Evolutionary conservation across 2,113 vertebrate genomes (phyloP).

Genomic region (Gorsachius goisagi): DNA sequence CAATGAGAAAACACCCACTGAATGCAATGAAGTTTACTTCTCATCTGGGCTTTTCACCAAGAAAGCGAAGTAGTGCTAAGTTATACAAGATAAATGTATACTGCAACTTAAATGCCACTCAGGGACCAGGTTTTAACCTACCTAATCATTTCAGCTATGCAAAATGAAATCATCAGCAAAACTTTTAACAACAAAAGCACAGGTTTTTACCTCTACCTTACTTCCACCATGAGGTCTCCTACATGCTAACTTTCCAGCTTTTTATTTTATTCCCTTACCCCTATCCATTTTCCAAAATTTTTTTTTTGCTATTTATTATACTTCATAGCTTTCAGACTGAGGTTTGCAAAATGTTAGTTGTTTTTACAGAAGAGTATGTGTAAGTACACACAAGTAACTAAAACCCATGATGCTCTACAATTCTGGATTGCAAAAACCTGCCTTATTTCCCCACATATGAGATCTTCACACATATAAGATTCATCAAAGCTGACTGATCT

Average conservation of each 20-base stretch:
- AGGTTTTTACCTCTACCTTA: not conserved
- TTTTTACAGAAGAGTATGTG: not conserved
- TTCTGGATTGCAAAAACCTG: not conserved
- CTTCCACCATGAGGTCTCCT: not conserved
- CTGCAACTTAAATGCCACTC: not conserved
- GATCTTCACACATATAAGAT: not conserved
- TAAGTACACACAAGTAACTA: not conserved
- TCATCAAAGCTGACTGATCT: not conserved
- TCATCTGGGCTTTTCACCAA: not conserved
- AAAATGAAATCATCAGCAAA: not conserved
- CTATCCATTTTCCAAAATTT: not conserved
- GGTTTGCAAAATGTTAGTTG: not conserved
- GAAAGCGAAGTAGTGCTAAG: not conserved
- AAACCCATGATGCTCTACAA: not conserved
- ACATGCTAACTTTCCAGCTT: not conserved
- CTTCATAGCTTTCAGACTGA: not conserved
- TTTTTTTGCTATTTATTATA: not conserved
- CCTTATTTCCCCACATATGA: not conserved
- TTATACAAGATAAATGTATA: not conserved
- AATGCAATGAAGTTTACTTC: not conserved
- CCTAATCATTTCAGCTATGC: not conserved
- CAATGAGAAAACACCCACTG: not conserved
- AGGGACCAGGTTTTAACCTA: not conserved
- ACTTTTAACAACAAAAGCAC: not conserved
- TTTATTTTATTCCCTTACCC: not conserved